Evolutionary conservation across 2,797 vertebrate genomes (phyloP).

Genomic region (Sitta carolinensis): DNA sequence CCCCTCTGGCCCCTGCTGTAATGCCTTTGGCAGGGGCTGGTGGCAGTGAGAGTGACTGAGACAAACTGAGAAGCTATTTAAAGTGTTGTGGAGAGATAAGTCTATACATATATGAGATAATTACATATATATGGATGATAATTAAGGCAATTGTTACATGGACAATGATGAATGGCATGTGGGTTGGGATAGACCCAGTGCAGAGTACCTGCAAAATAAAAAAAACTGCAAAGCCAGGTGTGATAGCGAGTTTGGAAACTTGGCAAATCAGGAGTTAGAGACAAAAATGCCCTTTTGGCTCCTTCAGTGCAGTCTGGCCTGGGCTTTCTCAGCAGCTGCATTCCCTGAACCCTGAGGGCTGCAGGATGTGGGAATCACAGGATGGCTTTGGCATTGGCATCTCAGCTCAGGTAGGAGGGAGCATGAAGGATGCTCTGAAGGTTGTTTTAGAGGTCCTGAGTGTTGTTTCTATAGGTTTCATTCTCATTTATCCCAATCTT

Average conservation of each 20-base stretch:
- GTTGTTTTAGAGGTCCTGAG: neutral
- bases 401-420: neutral
- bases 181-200: neutral
- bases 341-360: neutral
- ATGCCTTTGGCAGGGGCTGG: neutral
- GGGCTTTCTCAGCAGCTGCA: neutral
- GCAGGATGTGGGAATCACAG: neutral
- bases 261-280: neutral
- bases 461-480: neutral
- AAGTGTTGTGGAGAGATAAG: neutral
- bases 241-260: neutral
- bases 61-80: neutral
- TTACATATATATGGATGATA: neutral
- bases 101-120: neutral
- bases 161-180: neutral
- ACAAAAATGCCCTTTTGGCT: neutral
- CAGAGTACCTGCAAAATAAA: neutral
- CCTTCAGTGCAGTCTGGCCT: neutral
- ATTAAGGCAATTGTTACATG: neutral
- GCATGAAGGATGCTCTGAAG: neutral
- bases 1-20: neutral
- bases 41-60: neutral
- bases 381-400: neutral
- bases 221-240: neutral
- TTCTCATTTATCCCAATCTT: neutral